Evolutionary conservation across 1,140 invertebrate genomes (phyloP), one percentile per base, ranked within the genome.

Genomic region (Planococcus citri): DNA sequence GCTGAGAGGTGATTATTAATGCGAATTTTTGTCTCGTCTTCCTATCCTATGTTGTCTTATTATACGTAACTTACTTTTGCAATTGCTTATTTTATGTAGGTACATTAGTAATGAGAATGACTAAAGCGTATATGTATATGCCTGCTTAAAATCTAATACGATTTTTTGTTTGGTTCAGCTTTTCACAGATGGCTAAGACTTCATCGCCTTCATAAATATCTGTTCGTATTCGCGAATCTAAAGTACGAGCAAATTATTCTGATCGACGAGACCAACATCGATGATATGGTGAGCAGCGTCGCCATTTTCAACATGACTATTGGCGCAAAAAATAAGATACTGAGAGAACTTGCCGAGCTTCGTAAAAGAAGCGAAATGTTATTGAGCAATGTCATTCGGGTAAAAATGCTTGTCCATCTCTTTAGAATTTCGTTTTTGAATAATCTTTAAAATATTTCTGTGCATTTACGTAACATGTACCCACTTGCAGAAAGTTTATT

Each of bases 181-280:
- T 14, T 25, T 64, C 60, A 64, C 17, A 22, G 25, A 64, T 64
- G 60, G 60, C 60, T 64, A 4, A 22, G 60, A 64, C 25, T 64
- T 64, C 60, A 64, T 27, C 21, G 25, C 10, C 60, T 64, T 64
- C 60, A 64, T 25, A 64, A 64, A 64, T 64, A 64, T 64, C 10
- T 64, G 3, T 64, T 24, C 22, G 10, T 64, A 4, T 64, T 64
- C 17, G 3, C 22, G 22, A 64, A 64, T 64, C 17, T 25, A 20
- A 64, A 10, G 3, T 64, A 64, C 22, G 60, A 64, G 17, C 22
- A 64, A 17, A 24, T 64, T 4, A 24, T 64, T 10, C 3, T 21
- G 14, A 64, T 64, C 9, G 20, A 25, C 17, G 60, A 64, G 17
- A 12, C 4, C 10, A 64, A 64, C 17, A 64, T 64, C 17, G 21